Evolutionary conservation across 2,797 vertebrate species (phyloP), one percentile per base, ranked within the genome.

Genomic region (Pangasius djambal): DNA sequence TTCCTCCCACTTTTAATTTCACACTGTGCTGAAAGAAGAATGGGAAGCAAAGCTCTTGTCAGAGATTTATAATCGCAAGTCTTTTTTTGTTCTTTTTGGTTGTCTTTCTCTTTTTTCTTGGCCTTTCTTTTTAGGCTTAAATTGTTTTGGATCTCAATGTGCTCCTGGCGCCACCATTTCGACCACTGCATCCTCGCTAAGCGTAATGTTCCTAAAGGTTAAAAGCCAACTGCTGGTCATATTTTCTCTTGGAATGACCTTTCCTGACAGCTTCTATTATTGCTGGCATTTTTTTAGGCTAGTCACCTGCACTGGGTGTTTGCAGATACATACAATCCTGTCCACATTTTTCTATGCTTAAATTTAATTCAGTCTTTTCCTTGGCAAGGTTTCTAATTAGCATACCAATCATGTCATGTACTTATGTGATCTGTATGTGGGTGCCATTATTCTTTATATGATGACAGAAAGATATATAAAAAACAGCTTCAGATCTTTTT

Each of bases 1-100:
- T 94, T 52, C 92, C 85, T 91, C 75, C 31, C 37, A 78, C 89
- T 92, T 91, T 94, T 93, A 92, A 93, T 94, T 93, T 93, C 90
- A 57, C 86, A 86, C 89, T 87, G 91, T 25, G 9, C 10, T 8
- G 2, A 31, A 79, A 20, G 25, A 55, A 31, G 57, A 61, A 82
- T 0, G 5, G 20, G 57, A 82, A 61, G 57, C 57, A 15, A 44
- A 34, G 16, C n/a, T 57, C 16, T 31, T 79, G 16, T 55, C 12
- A 16, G 25, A 75, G 40, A 77, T 77, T 77, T 50, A 28, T 75
- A 48, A 44, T 75, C 25, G 0, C 10, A 77, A 50, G 25, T 50
- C 6, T 59, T 82, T 59, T 25, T 40, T 82, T 59, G 9, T 1
- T 25, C 40, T 48, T 25, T 75, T 74, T 74, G 6, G 20, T 28